phyloP scores from a whole-genome alignment of 2,113 vertebrate genomes.

The Protobothrops flavoviridis region DNA sequence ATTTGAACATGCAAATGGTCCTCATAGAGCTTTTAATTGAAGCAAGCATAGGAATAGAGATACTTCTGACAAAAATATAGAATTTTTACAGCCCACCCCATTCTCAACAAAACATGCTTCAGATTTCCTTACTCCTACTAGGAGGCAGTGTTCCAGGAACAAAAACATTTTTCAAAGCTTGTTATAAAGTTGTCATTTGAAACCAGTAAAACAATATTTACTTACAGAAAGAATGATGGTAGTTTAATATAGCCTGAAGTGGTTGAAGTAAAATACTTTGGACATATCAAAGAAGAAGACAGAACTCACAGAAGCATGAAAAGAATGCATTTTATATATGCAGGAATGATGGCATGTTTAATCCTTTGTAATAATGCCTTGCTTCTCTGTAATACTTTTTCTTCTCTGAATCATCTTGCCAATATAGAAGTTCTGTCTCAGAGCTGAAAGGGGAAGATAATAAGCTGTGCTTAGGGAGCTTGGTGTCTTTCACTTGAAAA shows the following conservation, averaged over 20 bases:
- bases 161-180: not conserved
- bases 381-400: not conserved
- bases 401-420: not conserved
- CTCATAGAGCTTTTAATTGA: not conserved
- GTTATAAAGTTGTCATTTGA: slow-evolving; percentile 1
- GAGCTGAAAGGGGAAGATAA: not conserved
- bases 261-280: not conserved
- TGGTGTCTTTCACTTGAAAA: not conserved
- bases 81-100: rapidly evolving
- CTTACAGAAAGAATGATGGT: not conserved
- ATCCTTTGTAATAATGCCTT: not conserved
- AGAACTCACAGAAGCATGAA: not conserved
- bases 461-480: not conserved
- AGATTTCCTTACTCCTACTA: not conserved
- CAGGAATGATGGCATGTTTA: not conserved
- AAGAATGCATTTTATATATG: not conserved
- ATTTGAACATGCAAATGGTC: not conserved
- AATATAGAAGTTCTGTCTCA: not conserved
- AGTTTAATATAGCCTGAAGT: not conserved
- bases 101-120: not conserved
- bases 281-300: not conserved
- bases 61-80: not conserved
- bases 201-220: not conserved
- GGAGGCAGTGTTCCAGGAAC: not conserved
- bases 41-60: rapidly evolving